Conservation (phyloP, 2,797 vertebrate genomes). For the Botia kubotai region DNA sequence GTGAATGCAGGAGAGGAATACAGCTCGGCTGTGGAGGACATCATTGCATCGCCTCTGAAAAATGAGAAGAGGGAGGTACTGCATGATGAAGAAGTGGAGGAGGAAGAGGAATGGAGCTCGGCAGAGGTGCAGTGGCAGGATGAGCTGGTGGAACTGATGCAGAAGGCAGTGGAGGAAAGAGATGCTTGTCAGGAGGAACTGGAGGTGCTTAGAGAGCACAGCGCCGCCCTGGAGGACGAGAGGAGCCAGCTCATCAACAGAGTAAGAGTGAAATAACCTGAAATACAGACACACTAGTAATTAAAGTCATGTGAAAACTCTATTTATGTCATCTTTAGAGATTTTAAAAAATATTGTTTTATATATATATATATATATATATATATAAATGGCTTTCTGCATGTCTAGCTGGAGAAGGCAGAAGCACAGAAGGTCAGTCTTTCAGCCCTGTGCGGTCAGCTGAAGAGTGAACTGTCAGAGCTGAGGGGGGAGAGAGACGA, state of each 20-base stretch:
- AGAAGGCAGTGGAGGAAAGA: conserved; percentile 40
- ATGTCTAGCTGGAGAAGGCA: conserved; percentile 73
- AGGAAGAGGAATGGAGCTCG: conserved; percentile 40
- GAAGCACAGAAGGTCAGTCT: conserved; percentile 77
- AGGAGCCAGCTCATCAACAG: conserved; percentile 33
- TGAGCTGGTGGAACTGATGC: conserved; percentile 48
- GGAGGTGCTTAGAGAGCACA: conserved; percentile 39
- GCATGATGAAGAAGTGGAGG: conserved; percentile 11
- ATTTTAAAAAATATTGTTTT: too few relatives aligned
- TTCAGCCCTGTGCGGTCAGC: conserved; percentile 75
- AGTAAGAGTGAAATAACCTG: conserved; percentile 21
- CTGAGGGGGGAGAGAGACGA: conserved; percentile 57
- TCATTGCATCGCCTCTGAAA: conserved; percentile 9
- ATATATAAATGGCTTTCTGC: too few relatives aligned
- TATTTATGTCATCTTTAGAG: too few relatives aligned
- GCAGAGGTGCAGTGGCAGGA: conserved; percentile 50
- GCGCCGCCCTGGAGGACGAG: conserved; percentile 43
- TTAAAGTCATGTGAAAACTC: too few relatives aligned
- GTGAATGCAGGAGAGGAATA: conserved; percentile 8
- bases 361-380: too few relatives aligned
- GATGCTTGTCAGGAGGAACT: conserved; percentile 47
- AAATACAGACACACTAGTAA: too few relatives aligned
- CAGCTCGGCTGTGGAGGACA: neutral
- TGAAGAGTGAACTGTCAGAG: conserved; percentile 76
- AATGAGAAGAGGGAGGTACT: conserved; percentile 15